A percentile compares a stretch with the other conserved stretches of the same genome.
Conservation (phyloP, 2,113 vertebrate species). For the Synodontis membranacea region DNA sequence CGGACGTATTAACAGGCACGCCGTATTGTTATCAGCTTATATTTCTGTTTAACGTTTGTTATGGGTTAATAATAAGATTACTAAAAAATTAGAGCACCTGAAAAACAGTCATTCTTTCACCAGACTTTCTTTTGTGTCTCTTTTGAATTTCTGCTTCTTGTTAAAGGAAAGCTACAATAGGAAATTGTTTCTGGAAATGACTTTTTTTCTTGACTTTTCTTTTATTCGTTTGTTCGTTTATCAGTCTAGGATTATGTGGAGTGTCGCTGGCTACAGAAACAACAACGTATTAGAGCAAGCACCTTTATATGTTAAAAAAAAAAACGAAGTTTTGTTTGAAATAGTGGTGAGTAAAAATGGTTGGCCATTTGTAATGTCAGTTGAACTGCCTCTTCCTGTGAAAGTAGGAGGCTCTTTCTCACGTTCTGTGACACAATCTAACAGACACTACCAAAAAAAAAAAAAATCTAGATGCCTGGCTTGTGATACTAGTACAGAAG, state of each 20-base stretch:
- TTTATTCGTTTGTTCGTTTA: background rate
- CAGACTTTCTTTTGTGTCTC: background rate
- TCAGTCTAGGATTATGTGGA: no score
- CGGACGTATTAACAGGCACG: background rate
- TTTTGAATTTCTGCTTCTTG: background rate
- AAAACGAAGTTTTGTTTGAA: background rate
- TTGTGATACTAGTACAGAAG: background rate
- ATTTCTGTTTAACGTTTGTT: background rate
- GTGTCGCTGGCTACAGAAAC: background rate
- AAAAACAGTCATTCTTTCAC: background rate
- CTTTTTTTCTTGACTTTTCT: no score
- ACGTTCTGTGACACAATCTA: background rate
- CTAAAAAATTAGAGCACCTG: background rate
- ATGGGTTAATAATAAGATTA: background rate
- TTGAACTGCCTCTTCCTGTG: slow-evolving; percentile 5
- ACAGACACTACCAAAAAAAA: background rate
- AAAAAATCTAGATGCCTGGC: background rate
- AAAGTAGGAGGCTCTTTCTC: background rate
- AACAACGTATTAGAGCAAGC: background rate
- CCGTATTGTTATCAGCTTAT: background rate
- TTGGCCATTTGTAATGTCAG: background rate
- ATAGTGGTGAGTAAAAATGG: background rate
- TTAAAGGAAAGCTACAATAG: background rate
- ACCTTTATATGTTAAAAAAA: background rate
- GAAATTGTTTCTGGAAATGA: background rate